phyloP scores from a whole-genome alignment of 1,140 invertebrate species.

The Philotrypesis tridentata region DNA sequence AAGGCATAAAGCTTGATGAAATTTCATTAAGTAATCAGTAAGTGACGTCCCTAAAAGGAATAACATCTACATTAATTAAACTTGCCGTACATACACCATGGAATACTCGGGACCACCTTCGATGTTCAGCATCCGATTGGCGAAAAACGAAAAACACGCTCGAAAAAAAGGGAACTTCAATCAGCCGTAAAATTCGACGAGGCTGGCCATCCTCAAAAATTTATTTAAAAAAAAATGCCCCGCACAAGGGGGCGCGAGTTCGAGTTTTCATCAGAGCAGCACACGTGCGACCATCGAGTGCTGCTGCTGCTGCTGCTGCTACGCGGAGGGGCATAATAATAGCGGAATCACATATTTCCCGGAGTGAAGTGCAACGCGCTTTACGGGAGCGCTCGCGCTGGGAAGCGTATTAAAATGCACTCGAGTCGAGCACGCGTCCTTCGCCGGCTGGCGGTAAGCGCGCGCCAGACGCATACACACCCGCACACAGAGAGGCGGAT shows the following conservation, averaged over 20 bases:
- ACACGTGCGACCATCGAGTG: conserved; percentile 1
- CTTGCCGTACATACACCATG: neutral
- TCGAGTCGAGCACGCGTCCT: conserved; percentile 20
- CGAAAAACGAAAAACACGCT: no score
- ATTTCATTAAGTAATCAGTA: neutral
- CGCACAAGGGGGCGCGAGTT: no score
- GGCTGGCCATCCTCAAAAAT: neutral
- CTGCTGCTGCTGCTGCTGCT: no score
- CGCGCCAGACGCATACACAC: conserved; percentile 13
- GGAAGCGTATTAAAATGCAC: conserved; percentile 46
- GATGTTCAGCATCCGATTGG: no score
- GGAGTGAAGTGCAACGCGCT: neutral
- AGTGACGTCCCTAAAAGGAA: neutral
- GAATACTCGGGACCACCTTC: no score
- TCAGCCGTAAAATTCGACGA: neutral
- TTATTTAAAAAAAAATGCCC: conserved; percentile 2
- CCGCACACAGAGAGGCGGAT: conserved; percentile 5
- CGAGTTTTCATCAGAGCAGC: conserved; percentile 29
- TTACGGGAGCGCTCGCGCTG: neutral
- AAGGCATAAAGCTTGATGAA: neutral
- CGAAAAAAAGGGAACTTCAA: neutral
- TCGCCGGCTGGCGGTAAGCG: conserved; percentile 24
- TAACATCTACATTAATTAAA: neutral
- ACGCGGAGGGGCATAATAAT: neutral
- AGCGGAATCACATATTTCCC: neutral